A percentile compares a stretch with the other conserved stretches of the same genome.
Conservation (phyloP, 2,113 vertebrate species). For the Ammodytes marinus region DNA sequence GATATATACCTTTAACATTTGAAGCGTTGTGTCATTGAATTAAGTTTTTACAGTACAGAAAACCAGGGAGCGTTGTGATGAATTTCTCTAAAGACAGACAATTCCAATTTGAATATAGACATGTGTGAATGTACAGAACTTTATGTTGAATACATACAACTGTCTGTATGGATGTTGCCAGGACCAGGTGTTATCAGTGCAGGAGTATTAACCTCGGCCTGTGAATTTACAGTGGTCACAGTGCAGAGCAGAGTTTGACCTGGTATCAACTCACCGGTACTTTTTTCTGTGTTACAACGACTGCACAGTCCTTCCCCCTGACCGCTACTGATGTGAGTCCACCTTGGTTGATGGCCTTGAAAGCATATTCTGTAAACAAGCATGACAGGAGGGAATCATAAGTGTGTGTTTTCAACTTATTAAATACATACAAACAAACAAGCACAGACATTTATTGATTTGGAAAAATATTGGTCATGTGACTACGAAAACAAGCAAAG, state of each 20-base stretch:
- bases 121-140: not conserved
- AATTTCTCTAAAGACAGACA: not conserved
- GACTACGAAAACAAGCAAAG: not conserved
- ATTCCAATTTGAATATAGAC: not conserved
- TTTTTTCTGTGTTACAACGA: conserved; percentile 99
- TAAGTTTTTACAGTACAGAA: not conserved
- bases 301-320: conserved; percentile 96
- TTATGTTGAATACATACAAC: too few relatives aligned
- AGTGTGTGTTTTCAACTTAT: not conserved
- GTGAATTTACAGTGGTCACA: not conserved
- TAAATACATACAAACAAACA: not conserved
- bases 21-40: not conserved
- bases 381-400: not conserved
- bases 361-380: conserved; percentile 92
- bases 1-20: not conserved
- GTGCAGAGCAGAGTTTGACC: not conserved
- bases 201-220: not conserved
- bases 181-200: not conserved
- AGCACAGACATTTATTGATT: not conserved
- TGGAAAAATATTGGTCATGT: not conserved
- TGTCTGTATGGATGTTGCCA: not conserved
- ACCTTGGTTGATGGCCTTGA: conserved; percentile 99
- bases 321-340: conserved; percentile 98
- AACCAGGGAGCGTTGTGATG: not conserved
- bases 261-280: conserved; percentile 90